A percentile compares a stretch with the other conserved stretches of the same genome.
These are phyloP conservation scores for Cryptotermes secundus DNA, from an alignment of 1,140 invertebrate genomes.

Conservation along the genomic window DNA sequence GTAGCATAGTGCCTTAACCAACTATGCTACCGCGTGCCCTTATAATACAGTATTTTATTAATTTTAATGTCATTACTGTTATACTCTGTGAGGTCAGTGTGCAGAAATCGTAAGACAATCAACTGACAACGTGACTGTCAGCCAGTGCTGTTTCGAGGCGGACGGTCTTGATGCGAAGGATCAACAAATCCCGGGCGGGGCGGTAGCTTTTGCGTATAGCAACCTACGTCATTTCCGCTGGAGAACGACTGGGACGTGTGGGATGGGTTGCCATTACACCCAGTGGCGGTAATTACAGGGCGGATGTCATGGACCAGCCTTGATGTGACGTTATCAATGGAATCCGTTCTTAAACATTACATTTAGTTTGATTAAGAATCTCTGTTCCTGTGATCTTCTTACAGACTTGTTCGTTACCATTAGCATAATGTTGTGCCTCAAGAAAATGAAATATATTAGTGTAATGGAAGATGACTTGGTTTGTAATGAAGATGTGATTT, in stretches of 20 bases:
- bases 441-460: neutral
- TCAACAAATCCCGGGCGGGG: too few species aligned
- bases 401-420: neutral
- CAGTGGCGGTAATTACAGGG: neutral
- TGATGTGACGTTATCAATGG: slow-evolving; percentile 4
- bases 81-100: too few species aligned
- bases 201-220: neutral
- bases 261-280: neutral
- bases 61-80: too few species aligned
- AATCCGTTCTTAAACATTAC: neutral
- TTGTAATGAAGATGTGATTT: neutral
- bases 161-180: too few species aligned
- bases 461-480: neutral
- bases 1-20: too few species aligned
- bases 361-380: neutral
- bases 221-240: neutral
- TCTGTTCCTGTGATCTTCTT: neutral
- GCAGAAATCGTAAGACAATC: too few species aligned
- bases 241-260: neutral
- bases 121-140: too few species aligned
- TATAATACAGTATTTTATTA: too few species aligned
- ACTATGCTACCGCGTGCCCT: too few species aligned
- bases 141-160: too few species aligned
- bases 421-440: neutral
- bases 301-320: neutral